Percentiles rank a stretch among this genome's conserved stretches.
Conservation (phyloP, 2,888 invertebrate genomes). For the Ectemnius lituratus region DNA sequence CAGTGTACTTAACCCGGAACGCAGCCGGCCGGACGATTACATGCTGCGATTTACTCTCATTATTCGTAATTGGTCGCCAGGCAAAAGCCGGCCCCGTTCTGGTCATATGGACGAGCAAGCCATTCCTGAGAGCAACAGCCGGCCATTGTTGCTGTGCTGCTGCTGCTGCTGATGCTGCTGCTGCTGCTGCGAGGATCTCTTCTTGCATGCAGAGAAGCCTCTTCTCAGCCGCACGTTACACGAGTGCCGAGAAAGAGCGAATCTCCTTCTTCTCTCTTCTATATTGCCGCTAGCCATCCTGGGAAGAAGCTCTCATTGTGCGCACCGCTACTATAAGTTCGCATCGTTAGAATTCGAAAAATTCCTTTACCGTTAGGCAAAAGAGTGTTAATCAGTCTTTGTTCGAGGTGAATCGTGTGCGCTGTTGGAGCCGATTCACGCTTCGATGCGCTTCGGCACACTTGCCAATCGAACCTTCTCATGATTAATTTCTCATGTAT, state of each 20-base stretch:
- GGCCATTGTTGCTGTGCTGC: too few species aligned
- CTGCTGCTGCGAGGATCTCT: constrained; percentile 46
- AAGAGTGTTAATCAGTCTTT: constrained; percentile 38
- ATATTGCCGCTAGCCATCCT: constrained; percentile 11
- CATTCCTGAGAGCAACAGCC: constrained; percentile 20
- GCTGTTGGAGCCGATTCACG: too few species aligned
- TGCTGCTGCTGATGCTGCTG: background rate
- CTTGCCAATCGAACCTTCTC: too few species aligned
- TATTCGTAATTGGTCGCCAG: constrained; percentile 64
- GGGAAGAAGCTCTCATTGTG: constrained; percentile 32
- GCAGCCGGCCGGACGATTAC: constrained; percentile 47
- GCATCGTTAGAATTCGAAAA: constrained; percentile 44
- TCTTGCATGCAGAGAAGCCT: constrained; percentile 28
- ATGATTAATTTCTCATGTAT: too few species aligned
- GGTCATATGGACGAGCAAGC: constrained; percentile 22
- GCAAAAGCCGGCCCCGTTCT: constrained; percentile 9
- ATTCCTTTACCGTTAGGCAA: constrained; percentile 38
- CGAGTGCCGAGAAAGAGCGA: too few species aligned
- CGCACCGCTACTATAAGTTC: constrained; percentile 16
- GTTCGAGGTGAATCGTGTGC: background rate
- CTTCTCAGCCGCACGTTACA: too few species aligned
- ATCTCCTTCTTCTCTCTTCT: background rate
- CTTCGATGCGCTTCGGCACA: too few species aligned
- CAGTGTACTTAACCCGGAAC: background rate
- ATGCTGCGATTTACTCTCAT: constrained; percentile 63